phyloP scores from a whole-genome alignment of 2,797 vertebrate species.

The Bovichtus diacanthus region DNA sequence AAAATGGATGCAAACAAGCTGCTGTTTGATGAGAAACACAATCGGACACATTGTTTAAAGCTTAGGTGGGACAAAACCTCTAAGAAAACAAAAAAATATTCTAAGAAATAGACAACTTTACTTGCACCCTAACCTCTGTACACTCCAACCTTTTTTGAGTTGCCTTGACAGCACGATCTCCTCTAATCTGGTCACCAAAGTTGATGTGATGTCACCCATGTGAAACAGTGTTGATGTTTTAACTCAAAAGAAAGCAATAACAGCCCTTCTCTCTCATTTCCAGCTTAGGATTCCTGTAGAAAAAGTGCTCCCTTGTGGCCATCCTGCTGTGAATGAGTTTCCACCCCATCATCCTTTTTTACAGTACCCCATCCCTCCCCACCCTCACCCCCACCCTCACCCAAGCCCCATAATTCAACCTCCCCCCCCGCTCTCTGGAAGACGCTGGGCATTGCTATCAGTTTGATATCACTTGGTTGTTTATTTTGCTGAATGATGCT shows the following conservation, averaged over 20 bases:
- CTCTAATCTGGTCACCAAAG: slow-evolving; percentile 48
- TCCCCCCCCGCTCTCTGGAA: slow-evolving; percentile 77
- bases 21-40: slow-evolving; percentile 30
- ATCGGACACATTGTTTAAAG: slow-evolving; percentile 19
- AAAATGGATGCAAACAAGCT: slow-evolving; percentile 49
- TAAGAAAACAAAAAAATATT: neutral
- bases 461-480: slow-evolving; percentile 72
- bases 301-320: slow-evolving; percentile 86
- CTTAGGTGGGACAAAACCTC: neutral
- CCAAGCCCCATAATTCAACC: slow-evolving; percentile 60
- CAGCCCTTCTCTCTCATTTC: slow-evolving; percentile 93
- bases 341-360: slow-evolving; percentile 82
- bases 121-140: slow-evolving; percentile 24
- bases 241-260: slow-evolving; percentile 88
- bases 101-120: neutral
- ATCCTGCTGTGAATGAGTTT: slow-evolving; percentile 89
- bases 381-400: slow-evolving; percentile 70
- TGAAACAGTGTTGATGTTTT: slow-evolving; percentile 69
- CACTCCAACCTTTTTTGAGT: slow-evolving; percentile 12
- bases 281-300: slow-evolving; percentile 98
- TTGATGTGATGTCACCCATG: slow-evolving; percentile 60
- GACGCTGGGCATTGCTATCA: slow-evolving; percentile 80
- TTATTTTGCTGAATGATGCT: slow-evolving; percentile 65
- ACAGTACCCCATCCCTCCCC: slow-evolving; percentile 74
- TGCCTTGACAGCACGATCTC: slow-evolving; percentile 51